These are phyloP conservation scores for Orchesellides sinensis DNA, from an alignment of 2,888 invertebrate genomes.

Conservation along the genomic window DNA sequence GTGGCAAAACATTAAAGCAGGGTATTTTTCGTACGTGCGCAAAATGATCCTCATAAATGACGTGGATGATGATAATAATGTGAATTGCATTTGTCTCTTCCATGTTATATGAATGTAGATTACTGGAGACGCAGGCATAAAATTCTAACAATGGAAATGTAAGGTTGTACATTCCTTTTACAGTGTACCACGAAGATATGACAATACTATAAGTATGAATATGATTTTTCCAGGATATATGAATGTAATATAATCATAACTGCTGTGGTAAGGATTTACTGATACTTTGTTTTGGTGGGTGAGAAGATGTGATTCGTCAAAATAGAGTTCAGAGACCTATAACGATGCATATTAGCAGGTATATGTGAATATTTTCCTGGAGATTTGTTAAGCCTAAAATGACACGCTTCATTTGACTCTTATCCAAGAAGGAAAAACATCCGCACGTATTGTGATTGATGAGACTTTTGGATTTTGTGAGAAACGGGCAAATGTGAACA, in stretches of 20 bases:
- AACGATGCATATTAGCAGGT: no score
- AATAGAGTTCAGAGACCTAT: no score
- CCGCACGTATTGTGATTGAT: background rate
- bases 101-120: background rate
- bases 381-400: background rate
- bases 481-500: constrained; percentile 21
- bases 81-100: background rate
- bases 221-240: no score
- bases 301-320: no score
- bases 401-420: background rate
- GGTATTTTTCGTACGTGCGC: constrained; percentile 20
- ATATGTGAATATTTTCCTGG: background rate
- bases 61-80: constrained; percentile 30
- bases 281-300: no score
- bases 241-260: no score
- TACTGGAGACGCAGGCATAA: background rate
- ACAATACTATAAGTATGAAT: background rate
- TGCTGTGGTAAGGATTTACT: no score
- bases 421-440: background rate
- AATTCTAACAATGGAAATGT: background rate
- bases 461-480: no score
- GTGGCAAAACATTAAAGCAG: no score
- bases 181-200: background rate
- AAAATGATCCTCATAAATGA: constrained; percentile 43
- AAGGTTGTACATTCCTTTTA: background rate